These are phyloP conservation scores for Parasteatoda tepidariorum DNA, from an alignment of 1,140 invertebrate species.

Conservation along the genomic window DNA sequence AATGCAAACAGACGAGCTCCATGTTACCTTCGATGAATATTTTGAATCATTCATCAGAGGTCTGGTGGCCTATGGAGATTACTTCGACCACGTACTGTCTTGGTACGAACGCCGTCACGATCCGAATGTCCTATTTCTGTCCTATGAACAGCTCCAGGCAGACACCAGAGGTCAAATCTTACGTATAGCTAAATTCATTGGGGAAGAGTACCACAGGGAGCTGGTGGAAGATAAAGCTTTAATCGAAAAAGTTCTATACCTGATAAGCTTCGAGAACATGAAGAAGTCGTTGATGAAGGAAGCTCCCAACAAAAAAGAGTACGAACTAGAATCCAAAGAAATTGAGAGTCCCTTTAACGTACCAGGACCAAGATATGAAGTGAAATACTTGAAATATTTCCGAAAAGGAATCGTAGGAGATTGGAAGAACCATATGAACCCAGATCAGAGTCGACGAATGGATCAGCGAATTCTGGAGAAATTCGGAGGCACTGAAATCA, in stretches of 20 bases:
- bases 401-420: conserved; percentile 69
- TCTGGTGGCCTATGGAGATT: conserved; percentile 54
- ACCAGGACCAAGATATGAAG: conserved; percentile 33
- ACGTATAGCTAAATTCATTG: conserved; percentile 40
- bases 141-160: conserved; percentile 56
- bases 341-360: conserved; percentile 14
- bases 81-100: conserved; percentile 59
- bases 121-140: conserved; percentile 58
- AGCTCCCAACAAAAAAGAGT: conserved; percentile 19
- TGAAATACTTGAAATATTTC: conserved; percentile 63
- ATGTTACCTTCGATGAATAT: conserved; percentile 56
- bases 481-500: conserved; percentile 62
- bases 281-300: conserved; percentile 53
- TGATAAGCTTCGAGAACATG: conserved; percentile 51
- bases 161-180: conserved; percentile 22
- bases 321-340: conserved; percentile 42
- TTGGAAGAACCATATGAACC: conserved; percentile 70
- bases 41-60: conserved; percentile 59
- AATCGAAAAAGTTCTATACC: not conserved
- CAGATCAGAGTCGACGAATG: conserved; percentile 67
- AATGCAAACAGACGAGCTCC: conserved; percentile 42
- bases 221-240: conserved; percentile 5
- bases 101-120: conserved; percentile 56
- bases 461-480: conserved; percentile 66
- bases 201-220: conserved; percentile 22